These are phyloP conservation scores for Aix galericulata DNA, from an alignment of 2,113 vertebrate species.

Conservation along the genomic window DNA sequence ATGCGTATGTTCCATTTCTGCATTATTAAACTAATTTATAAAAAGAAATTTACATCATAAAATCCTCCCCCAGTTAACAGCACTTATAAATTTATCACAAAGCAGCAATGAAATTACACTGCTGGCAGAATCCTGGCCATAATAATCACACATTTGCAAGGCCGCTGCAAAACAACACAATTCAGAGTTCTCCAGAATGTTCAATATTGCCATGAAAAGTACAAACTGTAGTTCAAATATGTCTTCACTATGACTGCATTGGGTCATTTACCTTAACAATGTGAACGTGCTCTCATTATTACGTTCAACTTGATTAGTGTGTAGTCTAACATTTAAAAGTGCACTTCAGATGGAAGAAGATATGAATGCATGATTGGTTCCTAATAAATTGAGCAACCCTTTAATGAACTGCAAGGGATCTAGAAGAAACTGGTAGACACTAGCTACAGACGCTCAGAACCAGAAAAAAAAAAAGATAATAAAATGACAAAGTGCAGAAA, in stretches of 20 bases:
- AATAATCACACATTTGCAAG: constrained; percentile 33
- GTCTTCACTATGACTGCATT: constrained; percentile 74
- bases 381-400: constrained; percentile 79
- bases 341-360: constrained; percentile 79
- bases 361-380: constrained; percentile 82
- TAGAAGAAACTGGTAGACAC: constrained; percentile 61
- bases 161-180: constrained; percentile 28
- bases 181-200: constrained; percentile 57
- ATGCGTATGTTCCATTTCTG: not conserved
- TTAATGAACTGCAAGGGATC: constrained; percentile 77
- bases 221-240: constrained; percentile 78
- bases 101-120: not conserved
- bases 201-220: constrained; percentile 72
- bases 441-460: constrained; percentile 50
- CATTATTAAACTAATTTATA: not conserved
- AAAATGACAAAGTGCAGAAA: not conserved
- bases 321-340: constrained; percentile 83
- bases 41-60: constrained; percentile 13
- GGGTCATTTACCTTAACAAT: constrained; percentile 85
- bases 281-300: constrained; percentile 80
- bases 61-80: not conserved
- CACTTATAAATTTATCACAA: constrained; percentile 11
- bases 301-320: constrained; percentile 82
- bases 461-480: constrained; percentile 48
- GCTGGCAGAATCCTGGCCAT: no score